A percentile compares a stretch with the other conserved stretches of the same genome.
phyloP scores from a whole-genome alignment of 23 tunicate species.

The Clavelina lepadiformis region DNA sequence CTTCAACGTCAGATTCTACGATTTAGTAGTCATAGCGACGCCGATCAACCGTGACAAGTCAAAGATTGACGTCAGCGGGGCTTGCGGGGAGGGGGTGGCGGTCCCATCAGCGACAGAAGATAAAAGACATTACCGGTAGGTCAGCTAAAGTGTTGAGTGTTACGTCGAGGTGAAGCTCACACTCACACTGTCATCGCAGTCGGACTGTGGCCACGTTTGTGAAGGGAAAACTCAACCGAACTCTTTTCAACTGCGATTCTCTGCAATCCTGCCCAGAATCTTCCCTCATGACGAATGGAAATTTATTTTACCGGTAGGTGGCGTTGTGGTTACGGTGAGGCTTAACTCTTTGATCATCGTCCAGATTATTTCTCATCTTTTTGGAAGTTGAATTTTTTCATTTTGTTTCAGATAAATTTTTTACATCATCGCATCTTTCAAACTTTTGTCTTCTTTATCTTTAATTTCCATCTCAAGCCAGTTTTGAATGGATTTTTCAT shows the following conservation, averaged over 20 bases:
- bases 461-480: too few relatives aligned
- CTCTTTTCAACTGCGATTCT: conserved; percentile 57
- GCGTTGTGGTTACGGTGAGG: too few relatives aligned
- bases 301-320: conserved; percentile 58
- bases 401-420: too few relatives aligned
- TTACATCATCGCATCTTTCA: too few relatives aligned
- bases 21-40: conserved; percentile 63
- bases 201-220: conserved; percentile 81
- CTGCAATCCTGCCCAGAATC: conserved; percentile 32
- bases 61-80: conserved; percentile 42
- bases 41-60: conserved; percentile 57
- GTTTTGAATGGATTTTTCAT: too few relatives aligned
- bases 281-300: conserved; percentile 13
- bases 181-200: conserved; percentile 33
- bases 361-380: too few relatives aligned
- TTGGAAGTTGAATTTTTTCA: too few relatives aligned
- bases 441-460: too few relatives aligned
- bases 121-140: conserved; percentile 54
- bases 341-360: too few relatives aligned
- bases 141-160: background rate
- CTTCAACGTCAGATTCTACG: conserved; percentile 34
- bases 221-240: conserved; percentile 59
- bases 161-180: background rate
- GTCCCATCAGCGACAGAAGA: conserved; percentile 46
- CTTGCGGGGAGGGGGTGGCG: conserved; percentile 8